Percentiles rank a stretch among this genome's conserved stretches.
Evolutionary conservation across 2,888 invertebrate genomes (phyloP).

Genomic region (Brenthis daphne): DNA sequence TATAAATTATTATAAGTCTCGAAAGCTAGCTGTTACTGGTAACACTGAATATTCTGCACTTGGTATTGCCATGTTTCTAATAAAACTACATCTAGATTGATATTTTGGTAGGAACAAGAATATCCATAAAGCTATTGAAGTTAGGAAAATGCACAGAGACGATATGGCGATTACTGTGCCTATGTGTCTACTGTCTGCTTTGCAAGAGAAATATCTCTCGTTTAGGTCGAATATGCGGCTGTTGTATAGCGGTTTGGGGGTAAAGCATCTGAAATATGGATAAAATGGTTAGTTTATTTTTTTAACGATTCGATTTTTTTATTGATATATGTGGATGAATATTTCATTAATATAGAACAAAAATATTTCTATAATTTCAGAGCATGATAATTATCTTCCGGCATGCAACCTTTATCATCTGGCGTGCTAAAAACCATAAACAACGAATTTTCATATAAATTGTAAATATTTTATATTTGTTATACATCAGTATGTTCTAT

Average conservation of each 20-base stretch:
- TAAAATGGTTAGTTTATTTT: not conserved
- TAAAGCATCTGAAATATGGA: conserved; percentile 70
- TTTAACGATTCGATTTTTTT: too few relatives aligned
- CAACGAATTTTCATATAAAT: too few relatives aligned
- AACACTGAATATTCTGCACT: conserved; percentile 57
- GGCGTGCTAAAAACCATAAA: too few relatives aligned
- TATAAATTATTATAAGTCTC: conserved; percentile 23
- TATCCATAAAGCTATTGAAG: conserved; percentile 61
- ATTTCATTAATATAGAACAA: too few relatives aligned
- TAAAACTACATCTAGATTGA: conserved; percentile 47
- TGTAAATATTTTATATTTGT: too few relatives aligned
- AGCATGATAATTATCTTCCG: too few relatives aligned
- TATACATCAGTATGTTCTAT: too few relatives aligned
- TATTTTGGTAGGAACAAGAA: conserved; percentile 59
- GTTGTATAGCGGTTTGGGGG: conserved; percentile 65
- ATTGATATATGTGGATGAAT: too few relatives aligned
- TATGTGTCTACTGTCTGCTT: conserved; percentile 42
- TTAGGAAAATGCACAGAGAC: conserved; percentile 51
- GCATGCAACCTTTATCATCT: too few relatives aligned
- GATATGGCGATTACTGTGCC: conserved; percentile 53
- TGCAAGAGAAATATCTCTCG: conserved; percentile 68
- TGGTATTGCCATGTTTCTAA: conserved; percentile 47
- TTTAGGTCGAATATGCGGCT: conserved; percentile 72
- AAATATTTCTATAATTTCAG: too few relatives aligned
- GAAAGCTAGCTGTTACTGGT: conserved; percentile 46